Evolutionary conservation across 2,888 invertebrate genomes (phyloP), one percentile per base, ranked within the genome.

Genomic region (Eilema caniola): DNA sequence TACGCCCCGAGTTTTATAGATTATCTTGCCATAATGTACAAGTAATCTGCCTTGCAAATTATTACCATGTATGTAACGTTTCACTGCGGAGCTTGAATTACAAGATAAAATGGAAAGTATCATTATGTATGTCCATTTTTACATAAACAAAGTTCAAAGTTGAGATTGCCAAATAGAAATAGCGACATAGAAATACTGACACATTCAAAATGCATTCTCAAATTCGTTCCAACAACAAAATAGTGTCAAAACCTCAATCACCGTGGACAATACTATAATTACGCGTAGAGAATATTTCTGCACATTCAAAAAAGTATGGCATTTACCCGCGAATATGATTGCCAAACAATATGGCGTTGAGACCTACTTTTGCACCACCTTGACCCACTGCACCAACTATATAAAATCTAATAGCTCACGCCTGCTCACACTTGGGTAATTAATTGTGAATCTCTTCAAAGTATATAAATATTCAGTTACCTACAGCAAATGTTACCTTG

Each of bases 221-320:
- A 75, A 79, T 74, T 67, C 33, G 69, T 67, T 79, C 70, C 69
- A 72, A 83, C 74, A 63, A 59, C 33, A 62, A 62, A 75, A 65
- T 75, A 74, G 76, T 84, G 84, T 83, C 83, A 77, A 81, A 83
- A 81, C 74, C 47, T 84, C 81, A 83, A 83, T 84, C 83, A 79
- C 80, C 83, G 84, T 83, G 77, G 75, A 83, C 80, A 83, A 82
- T 82, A 78, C 80, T 77, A 74, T 82, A 81, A 83, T 83, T 81
- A 81, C 75, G 69, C 37, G 72, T 81, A 71, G 66, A 75, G 67
- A 80, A 75, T 78, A 74, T 77, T 82, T 81, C 75, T 74, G 77
- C 81, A 77, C 73, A 75, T 75, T 72, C 62, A 75, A 72, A 77
- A 82, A 83, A 77, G 66, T 74, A 69, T 75, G 71, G 69, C 76